phyloP scores from a whole-genome alignment of 2,113 vertebrate species.

The Menidia beryllina region DNA sequence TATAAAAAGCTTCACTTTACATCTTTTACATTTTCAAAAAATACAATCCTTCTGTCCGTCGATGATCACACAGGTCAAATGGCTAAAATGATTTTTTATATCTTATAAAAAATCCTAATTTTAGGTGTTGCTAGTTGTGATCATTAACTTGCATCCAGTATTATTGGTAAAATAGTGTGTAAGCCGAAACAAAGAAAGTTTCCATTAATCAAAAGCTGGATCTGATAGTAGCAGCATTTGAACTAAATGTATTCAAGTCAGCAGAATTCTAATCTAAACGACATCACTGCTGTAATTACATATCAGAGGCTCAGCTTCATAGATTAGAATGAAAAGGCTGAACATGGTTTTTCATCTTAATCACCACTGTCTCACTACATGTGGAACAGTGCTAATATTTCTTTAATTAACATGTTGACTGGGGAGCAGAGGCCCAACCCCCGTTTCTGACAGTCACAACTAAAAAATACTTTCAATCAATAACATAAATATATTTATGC shows the following conservation, averaged over 20 bases:
- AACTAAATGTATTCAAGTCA: constrained; percentile 55
- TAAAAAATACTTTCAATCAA: too few relatives aligned
- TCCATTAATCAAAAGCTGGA: constrained; percentile 19
- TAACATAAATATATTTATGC: background rate
- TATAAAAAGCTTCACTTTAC: constrained; percentile 11
- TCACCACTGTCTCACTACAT: constrained; percentile 67
- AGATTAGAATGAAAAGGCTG: constrained; percentile 68
- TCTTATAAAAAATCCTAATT: background rate
- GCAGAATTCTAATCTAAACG: constrained; percentile 63
- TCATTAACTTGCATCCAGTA: background rate
- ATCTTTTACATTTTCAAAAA: constrained; percentile 18
- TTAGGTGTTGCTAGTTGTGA: constrained; percentile 2
- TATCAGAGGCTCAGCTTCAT: constrained; percentile 55
- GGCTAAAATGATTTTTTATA: too few relatives aligned
- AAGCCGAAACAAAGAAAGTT: constrained; percentile 12
- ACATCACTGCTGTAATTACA: constrained; percentile 74
- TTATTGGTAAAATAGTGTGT: background rate
- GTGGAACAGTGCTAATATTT: constrained; percentile 78
- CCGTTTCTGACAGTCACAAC: background rate
- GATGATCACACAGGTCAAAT: too few relatives aligned
- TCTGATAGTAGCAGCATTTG: constrained; percentile 27
- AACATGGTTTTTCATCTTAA: constrained; percentile 74
- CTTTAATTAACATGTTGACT: constrained; percentile 83
- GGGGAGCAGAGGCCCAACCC: constrained; percentile 67
- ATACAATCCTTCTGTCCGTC: too few relatives aligned